Evolutionary conservation across 2,888 invertebrate species (phyloP).

Genomic region (Ariolimax columbianus): DNA sequence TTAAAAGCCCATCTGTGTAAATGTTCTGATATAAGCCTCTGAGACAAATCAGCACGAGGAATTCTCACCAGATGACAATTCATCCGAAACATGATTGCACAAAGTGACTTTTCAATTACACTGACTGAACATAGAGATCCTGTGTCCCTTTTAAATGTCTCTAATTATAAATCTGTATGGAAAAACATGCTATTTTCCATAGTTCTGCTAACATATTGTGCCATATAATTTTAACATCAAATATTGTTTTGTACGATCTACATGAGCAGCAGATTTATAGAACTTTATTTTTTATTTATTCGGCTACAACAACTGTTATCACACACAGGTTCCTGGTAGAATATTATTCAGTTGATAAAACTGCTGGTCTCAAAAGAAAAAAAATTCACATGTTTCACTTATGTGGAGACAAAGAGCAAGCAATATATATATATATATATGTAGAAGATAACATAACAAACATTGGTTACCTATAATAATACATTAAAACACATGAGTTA

Average conservation of each 20-base stretch:
- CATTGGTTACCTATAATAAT: no score
- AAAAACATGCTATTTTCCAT: neutral
- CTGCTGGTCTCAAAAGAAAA: neutral
- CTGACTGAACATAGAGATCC: neutral
- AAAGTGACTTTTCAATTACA: no score
- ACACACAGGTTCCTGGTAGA: neutral
- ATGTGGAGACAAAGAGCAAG: neutral
- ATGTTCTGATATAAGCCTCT: neutral
- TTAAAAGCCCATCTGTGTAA: constrained; percentile 6
- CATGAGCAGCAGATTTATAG: no score
- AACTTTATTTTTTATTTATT: no score
- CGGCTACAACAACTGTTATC: no score
- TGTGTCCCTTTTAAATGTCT: neutral
- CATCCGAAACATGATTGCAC: constrained; percentile 2
- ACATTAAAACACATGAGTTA: no score
- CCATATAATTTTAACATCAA: no score
- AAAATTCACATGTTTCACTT: neutral
- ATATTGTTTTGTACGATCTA: neutral
- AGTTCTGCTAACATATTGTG: neutral
- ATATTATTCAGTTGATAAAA: neutral
- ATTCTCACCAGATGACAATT: neutral
- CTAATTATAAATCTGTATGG: neutral
- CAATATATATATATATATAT: neutral
- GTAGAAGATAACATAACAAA: no score
- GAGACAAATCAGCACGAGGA: constrained; percentile 11